Evolutionary conservation across 2,113 vertebrate species (phyloP).

Genomic region (Pollachius pollachius): DNA sequence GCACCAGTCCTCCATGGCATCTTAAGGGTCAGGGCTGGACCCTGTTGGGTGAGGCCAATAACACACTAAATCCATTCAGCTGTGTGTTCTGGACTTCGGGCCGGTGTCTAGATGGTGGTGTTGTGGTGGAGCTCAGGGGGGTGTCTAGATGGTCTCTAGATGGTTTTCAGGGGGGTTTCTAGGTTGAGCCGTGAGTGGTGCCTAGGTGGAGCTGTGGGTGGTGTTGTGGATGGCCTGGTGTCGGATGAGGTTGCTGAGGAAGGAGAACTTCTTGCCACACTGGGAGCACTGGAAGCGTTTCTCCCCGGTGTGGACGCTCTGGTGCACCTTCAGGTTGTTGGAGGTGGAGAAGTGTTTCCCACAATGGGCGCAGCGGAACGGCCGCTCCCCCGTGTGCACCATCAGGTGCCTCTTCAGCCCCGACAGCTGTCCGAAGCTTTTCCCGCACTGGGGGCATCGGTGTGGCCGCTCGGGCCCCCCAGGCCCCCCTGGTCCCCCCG

Average conservation of each 20-base stretch:
- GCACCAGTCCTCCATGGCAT: too few species aligned
- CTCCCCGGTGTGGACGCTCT: slow-evolving; percentile 57
- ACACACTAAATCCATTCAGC: too few species aligned
- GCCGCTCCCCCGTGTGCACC: slow-evolving; percentile 55
- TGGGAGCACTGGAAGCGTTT: slow-evolving; percentile 50
- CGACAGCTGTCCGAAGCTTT: slow-evolving; percentile 45
- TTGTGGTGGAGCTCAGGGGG: too few species aligned
- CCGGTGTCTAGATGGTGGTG: too few species aligned
- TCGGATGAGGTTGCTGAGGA: slow-evolving; percentile 53
- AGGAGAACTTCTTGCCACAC: slow-evolving; percentile 57
- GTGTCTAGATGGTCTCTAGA: too few species aligned
- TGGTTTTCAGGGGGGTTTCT: too few species aligned
- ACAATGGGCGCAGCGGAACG: slow-evolving; percentile 49
- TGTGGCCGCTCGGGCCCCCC: slow-evolving; percentile 50
- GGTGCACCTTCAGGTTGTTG: slow-evolving; percentile 56
- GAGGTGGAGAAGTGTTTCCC: slow-evolving; percentile 55
- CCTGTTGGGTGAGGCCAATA: too few species aligned
- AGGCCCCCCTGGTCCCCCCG: slow-evolving; percentile 40
- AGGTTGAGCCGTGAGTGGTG: too few species aligned
- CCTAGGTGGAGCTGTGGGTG: not conserved
- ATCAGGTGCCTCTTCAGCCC: slow-evolving; percentile 58
- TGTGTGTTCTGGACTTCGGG: too few species aligned
- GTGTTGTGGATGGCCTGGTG: slow-evolving; percentile 49
- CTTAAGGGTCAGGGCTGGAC: too few species aligned
- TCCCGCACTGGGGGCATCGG: slow-evolving; percentile 51